Conservation (phyloP, 2,888 invertebrate genomes). For the Amaurobius ferox region DNA sequence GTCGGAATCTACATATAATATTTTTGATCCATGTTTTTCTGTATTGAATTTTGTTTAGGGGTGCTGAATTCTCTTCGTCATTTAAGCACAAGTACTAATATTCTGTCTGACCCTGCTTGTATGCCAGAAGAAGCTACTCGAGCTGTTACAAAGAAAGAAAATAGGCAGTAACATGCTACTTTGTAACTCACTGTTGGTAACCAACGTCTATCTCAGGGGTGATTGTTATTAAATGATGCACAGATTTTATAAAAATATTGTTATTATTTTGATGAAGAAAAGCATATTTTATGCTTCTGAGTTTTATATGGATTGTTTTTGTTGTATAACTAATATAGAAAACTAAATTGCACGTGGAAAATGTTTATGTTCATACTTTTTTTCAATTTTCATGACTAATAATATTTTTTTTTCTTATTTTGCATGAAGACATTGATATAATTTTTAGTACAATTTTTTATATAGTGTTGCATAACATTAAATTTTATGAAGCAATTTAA, state of each 20-base stretch:
- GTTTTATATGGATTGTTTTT: background rate
- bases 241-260: too few species aligned
- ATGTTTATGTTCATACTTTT: background rate
- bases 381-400: background rate
- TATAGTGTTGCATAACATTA: too few species aligned
- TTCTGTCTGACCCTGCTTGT: slow-evolving; percentile 90
- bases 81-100: slow-evolving; percentile 94
- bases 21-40: too few species aligned
- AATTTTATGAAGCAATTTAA: too few species aligned
- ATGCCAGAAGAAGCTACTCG: slow-evolving; percentile 92
- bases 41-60: slow-evolving; percentile 83
- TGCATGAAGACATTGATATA: too few species aligned
- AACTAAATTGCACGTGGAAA: background rate
- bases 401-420: background rate
- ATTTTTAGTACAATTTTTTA: too few species aligned
- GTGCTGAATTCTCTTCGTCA: slow-evolving; percentile 93
- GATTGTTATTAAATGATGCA: background rate
- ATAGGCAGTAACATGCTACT: background rate
- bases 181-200: background rate
- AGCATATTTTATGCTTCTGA: background rate
- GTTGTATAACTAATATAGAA: background rate
- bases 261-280: background rate
- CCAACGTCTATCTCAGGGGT: background rate
- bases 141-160: slow-evolving; percentile 80
- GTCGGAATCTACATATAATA: too few species aligned